phyloP scores from a whole-genome alignment of 1,140 invertebrate species.

The Bactericera cockerelli region DNA sequence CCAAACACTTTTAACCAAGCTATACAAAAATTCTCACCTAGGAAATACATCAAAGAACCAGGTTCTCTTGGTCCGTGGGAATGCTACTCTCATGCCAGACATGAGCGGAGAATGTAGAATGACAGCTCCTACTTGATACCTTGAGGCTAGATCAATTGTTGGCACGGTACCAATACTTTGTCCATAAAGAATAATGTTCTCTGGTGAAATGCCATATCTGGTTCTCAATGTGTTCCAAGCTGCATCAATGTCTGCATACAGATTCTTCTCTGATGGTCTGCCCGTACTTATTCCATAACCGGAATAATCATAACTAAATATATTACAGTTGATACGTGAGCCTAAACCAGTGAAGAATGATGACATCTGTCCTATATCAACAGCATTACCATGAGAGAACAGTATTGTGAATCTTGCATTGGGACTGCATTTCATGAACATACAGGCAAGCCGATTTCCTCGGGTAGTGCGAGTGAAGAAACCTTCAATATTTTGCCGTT shows the following conservation, averaged over 20 bases:
- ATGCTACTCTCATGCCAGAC: slow-evolving; percentile 95
- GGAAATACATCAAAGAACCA: slow-evolving; percentile 99
- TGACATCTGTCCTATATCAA: slow-evolving; percentile 96
- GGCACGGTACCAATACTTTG: slow-evolving; percentile 96
- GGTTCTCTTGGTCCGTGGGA: slow-evolving; percentile 93
- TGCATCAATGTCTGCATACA: slow-evolving; percentile 97
- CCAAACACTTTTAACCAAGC: too few relatives aligned
- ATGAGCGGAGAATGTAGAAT: slow-evolving; percentile 95
- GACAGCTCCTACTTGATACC: slow-evolving; percentile 94
- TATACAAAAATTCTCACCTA: slow-evolving; percentile 69
- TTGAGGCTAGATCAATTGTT: slow-evolving; percentile 84
- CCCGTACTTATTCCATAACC: slow-evolving; percentile 88
- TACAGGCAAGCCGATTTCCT: slow-evolving; percentile 90
- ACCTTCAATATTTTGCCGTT: slow-evolving; percentile 91
- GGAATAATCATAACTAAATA: slow-evolving; percentile 98
- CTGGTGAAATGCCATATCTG: slow-evolving; percentile 84
- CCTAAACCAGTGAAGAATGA: slow-evolving; percentile 97
- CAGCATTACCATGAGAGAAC: slow-evolving; percentile 96
- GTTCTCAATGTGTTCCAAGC: slow-evolving; percentile 89
- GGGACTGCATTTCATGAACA: slow-evolving; percentile 84
- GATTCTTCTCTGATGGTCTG: slow-evolving; percentile 95
- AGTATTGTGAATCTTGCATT: slow-evolving; percentile 91
- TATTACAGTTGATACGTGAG: slow-evolving; percentile 94
- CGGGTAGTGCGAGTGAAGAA: slow-evolving; percentile 77
- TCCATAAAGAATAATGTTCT: slow-evolving; percentile 97